These are phyloP conservation scores for Pseudopleuronectes americanus DNA, from an alignment of 2,797 vertebrate genomes.

Conservation along the genomic window DNA sequence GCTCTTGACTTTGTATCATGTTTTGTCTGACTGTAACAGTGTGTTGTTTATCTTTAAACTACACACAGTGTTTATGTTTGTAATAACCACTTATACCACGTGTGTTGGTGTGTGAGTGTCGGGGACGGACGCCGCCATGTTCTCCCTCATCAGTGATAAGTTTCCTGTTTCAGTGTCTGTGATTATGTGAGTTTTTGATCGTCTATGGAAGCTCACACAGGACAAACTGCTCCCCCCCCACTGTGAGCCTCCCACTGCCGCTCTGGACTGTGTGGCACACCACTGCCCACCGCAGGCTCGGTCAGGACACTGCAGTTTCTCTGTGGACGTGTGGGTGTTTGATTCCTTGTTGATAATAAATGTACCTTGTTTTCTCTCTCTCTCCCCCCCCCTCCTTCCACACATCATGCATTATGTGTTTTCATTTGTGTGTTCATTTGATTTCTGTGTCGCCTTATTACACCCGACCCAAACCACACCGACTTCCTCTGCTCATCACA, in stretches of 20 bases:
- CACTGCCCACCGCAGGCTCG: constrained; percentile 76
- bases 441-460: constrained; percentile 15
- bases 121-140: background rate
- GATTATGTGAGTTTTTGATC: background rate
- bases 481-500: background rate
- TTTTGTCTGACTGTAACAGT: too few species aligned
- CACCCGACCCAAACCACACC: constrained; percentile 24
- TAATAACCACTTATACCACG: too few species aligned
- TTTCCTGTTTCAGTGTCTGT: background rate
- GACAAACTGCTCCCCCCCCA: constrained; percentile 21
- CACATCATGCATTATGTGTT: constrained; percentile 49
- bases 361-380: constrained; percentile 55
- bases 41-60: too few species aligned
- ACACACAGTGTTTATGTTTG: too few species aligned
- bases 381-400: background rate
- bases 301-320: constrained; percentile 54
- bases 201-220: background rate
- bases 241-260: constrained; percentile 13
- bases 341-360: constrained; percentile 52
- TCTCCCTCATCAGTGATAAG: background rate
- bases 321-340: constrained; percentile 27
- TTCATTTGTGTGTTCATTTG: constrained; percentile 22
- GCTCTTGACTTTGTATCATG: too few species aligned
- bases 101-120: background rate
- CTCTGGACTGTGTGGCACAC: constrained; percentile 51